Percentiles rank a stretch among this genome's conserved stretches.
Evolutionary conservation across 2,888 invertebrate genomes (phyloP).

Genomic region (Heliconius sara): DNA sequence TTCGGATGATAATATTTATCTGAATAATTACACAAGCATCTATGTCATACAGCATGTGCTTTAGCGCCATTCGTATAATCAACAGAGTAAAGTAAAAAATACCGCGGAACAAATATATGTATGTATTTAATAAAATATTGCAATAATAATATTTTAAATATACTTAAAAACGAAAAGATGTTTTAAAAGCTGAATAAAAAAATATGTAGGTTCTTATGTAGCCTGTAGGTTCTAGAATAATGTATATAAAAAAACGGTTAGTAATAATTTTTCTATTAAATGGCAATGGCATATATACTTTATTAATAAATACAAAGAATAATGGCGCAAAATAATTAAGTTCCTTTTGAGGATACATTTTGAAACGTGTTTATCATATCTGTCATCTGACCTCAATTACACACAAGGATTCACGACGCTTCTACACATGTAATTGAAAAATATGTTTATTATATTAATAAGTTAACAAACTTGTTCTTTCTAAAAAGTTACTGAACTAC

Average conservation of each 20-base stretch:
- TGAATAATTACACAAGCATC: too few relatives aligned
- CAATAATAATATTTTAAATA: too few relatives aligned
- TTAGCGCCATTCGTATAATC: neutral
- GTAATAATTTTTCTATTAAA: neutral
- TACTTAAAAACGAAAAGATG: too few relatives aligned
- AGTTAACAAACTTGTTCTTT: slow-evolving; percentile 7
- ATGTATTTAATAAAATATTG: too few relatives aligned
- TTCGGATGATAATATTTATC: neutral
- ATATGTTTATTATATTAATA: neutral
- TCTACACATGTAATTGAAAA: neutral
- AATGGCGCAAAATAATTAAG: neutral
- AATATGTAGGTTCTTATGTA: too few relatives aligned
- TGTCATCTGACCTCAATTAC: slow-evolving; percentile 10
- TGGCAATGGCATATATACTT: neutral
- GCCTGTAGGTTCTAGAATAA: too few relatives aligned
- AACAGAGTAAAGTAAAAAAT: too few relatives aligned
- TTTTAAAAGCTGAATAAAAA: too few relatives aligned
- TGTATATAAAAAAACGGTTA: too few relatives aligned
- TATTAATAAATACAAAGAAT: neutral
- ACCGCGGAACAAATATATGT: too few relatives aligned
- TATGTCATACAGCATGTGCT: too few relatives aligned
- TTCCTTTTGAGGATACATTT: neutral
- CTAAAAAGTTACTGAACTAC: slow-evolving; percentile 23
- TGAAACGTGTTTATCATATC: neutral
- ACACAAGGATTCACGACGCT: slow-evolving; percentile 10